These are phyloP conservation scores for Anguilla megastoma DNA, from an alignment of 2,797 vertebrate genomes.

Conservation along the genomic window DNA sequence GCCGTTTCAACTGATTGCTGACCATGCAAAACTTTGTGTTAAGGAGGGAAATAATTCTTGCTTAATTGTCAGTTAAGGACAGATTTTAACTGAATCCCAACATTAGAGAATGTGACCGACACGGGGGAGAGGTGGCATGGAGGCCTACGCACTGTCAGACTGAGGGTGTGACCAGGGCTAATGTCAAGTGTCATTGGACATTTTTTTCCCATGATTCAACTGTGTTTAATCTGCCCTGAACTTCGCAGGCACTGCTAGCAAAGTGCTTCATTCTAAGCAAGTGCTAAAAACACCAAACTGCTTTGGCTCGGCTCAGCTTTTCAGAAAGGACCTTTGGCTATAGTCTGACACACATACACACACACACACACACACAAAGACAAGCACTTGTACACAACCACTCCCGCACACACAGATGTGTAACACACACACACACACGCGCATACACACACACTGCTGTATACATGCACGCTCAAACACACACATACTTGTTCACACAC, in stretches of 20 bases:
- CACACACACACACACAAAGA: background rate
- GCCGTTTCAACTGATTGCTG: no score
- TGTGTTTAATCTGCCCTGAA: background rate
- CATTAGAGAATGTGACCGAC: no score
- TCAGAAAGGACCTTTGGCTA: background rate
- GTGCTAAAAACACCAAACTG: background rate
- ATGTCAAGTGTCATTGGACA: background rate
- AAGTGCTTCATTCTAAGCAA: background rate
- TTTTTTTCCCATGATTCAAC: conserved; percentile 28
- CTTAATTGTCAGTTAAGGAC: no score
- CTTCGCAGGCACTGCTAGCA: conserved; percentile 1
- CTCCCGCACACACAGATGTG: background rate
- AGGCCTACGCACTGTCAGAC: conserved; percentile 30
- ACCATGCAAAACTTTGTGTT: no score
- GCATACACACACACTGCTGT: background rate
- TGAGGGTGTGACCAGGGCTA: conserved; percentile 25
- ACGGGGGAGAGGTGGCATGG: no score
- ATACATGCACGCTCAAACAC: no score
- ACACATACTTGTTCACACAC: background rate
- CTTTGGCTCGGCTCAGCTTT: background rate
- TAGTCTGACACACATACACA: background rate
- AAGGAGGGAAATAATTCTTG: no score
- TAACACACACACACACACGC: background rate
- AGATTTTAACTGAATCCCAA: no score
- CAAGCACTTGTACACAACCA: background rate